These are phyloP conservation scores for Callosobruchus maculatus DNA, from an alignment of 2,888 invertebrate species.

Conservation along the genomic window DNA sequence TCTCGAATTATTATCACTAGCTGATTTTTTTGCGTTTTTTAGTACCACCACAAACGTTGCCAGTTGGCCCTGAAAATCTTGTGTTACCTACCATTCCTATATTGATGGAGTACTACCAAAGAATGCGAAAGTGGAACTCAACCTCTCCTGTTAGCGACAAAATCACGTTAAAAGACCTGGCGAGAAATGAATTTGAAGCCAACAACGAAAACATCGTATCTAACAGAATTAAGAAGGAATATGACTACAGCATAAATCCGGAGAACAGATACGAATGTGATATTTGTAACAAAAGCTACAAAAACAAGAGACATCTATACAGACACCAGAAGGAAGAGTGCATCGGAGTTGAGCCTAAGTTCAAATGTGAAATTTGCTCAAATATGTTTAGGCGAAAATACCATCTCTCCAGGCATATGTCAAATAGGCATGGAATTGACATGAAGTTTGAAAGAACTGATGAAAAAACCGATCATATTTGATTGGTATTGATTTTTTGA, in stretches of 20 bases:
- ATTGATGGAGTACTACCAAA: neutral
- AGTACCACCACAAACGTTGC: neutral
- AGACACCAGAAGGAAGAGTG: conserved; percentile 59
- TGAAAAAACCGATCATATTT: neutral
- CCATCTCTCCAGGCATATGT: conserved; percentile 34
- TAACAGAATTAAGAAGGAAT: conserved; percentile 11
- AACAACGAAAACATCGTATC: neutral
- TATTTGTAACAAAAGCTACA: conserved; percentile 56
- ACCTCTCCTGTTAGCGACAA: neutral
- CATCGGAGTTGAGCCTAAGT: conserved; percentile 54
- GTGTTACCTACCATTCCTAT: neutral
- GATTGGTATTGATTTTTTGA: too few species aligned
- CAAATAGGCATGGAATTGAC: conserved; percentile 24
- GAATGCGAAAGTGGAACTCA: neutral
- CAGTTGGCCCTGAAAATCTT: neutral
- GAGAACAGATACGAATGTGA: conserved; percentile 43
- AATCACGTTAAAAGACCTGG: neutral
- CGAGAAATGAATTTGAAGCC: neutral
- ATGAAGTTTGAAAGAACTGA: conserved; percentile 6
- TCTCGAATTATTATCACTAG: neutral
- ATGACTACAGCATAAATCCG: conserved; percentile 17
- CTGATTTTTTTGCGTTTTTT: neutral
- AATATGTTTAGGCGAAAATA: conserved; percentile 50
- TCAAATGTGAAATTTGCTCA: conserved; percentile 53
- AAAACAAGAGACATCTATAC: conserved; percentile 57